Conservation (phyloP, 2,113 vertebrate genomes). For the Muntiacus muntjak region DNA sequence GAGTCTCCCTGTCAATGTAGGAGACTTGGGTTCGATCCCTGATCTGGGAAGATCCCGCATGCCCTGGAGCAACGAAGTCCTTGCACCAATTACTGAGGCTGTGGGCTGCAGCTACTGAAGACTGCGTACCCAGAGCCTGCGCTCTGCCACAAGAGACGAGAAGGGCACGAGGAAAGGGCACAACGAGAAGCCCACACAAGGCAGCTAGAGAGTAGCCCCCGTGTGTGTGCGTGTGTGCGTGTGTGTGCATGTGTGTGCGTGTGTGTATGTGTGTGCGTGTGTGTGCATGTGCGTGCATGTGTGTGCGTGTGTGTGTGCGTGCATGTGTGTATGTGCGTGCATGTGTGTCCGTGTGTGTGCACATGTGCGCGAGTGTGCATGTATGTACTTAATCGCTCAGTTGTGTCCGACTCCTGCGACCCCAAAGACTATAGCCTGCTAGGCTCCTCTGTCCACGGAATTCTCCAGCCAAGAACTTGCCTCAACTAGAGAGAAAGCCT, state of each 20-base stretch:
- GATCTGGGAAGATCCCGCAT: background rate
- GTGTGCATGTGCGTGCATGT: rapidly evolving
- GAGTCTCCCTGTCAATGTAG: background rate
- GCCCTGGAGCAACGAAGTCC: background rate
- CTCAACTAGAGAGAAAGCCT: background rate
- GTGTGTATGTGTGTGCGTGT: rapidly evolving
- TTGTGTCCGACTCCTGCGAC: background rate
- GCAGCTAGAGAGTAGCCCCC: rapidly evolving
- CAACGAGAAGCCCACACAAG: background rate
- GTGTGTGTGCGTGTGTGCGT: background rate
- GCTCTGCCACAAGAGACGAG: background rate
- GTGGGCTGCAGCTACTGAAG: background rate
- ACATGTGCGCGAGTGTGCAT: too few relatives aligned
- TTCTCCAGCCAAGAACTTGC: background rate
- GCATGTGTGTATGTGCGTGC: rapidly evolving
- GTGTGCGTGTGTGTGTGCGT: rapidly evolving
- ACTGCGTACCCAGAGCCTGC: background rate
- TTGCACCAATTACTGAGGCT: background rate
- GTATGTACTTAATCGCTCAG: background rate
- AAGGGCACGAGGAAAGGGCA: background rate
- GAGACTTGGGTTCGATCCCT: background rate
- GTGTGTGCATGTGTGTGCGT: too few relatives aligned
- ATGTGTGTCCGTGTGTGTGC: rapidly evolving
- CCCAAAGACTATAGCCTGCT: background rate
- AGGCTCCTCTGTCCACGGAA: background rate